phyloP scores from a whole-genome alignment of 2,888 invertebrate species.

The Eupithecia pulchellata region DNA sequence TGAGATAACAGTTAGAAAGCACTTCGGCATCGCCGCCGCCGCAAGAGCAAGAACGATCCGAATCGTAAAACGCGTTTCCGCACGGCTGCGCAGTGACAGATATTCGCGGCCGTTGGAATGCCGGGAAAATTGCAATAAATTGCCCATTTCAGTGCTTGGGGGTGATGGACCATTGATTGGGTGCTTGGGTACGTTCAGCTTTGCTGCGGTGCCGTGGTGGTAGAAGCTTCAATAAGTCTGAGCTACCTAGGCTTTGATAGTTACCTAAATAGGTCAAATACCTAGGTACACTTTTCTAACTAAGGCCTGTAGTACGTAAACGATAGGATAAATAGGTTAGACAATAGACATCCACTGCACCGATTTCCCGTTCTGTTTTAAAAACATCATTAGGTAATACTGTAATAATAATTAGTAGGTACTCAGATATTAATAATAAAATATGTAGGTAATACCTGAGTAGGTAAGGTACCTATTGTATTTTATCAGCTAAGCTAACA shows the following conservation, averaged over 20 bases:
- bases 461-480: too few species aligned
- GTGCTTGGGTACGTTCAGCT: background rate
- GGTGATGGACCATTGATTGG: slow-evolving; percentile 11
- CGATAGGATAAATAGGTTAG: background rate
- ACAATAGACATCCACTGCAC: background rate
- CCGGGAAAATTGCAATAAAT: slow-evolving; percentile 30
- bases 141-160: slow-evolving; percentile 5
- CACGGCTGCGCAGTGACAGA: slow-evolving; percentile 33
- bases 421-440: too few species aligned
- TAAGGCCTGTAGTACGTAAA: too few species aligned
- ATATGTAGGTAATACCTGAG: too few species aligned
- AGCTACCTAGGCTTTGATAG: background rate
- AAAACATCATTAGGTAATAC: too few species aligned
- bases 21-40: background rate
- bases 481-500: too few species aligned
- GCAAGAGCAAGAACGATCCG: background rate
- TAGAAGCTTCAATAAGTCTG: background rate
- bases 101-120: slow-evolving; percentile 33
- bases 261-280: background rate
- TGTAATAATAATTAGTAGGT: too few species aligned
- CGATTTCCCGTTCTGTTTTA: too few species aligned
- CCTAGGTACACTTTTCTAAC: too few species aligned
- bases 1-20: background rate
- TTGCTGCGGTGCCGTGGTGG: too few species aligned
- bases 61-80: slow-evolving; percentile 34